These are phyloP conservation scores for Proisotoma minuta DNA, from an alignment of 2,888 invertebrate species.

Conservation along the genomic window DNA sequence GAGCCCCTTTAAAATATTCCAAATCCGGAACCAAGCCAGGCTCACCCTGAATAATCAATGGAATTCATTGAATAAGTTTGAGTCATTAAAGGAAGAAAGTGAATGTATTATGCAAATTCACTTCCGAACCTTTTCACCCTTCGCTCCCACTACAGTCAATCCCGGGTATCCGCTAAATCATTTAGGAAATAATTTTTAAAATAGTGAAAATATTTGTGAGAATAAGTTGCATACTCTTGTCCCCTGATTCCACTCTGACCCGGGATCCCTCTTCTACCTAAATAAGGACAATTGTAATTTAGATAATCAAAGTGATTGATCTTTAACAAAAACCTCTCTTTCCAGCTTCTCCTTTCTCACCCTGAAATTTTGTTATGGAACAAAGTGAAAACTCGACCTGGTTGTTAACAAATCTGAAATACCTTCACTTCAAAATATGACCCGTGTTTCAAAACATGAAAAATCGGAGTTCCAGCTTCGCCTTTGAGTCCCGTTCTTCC, in stretches of 20 bases:
- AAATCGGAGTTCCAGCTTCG: conserved; percentile 22
- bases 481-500: conserved; percentile 38
- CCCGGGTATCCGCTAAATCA: conserved; percentile 13
- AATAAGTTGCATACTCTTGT: background rate
- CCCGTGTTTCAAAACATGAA: conserved; percentile 21
- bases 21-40: conserved; percentile 23
- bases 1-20: conserved; percentile 8
- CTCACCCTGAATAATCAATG: conserved; percentile 20
- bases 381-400: background rate
- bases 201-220: conserved; percentile 6
- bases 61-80: background rate
- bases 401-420: conserved; percentile 5
- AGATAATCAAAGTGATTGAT: background rate
- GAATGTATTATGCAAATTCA: background rate
- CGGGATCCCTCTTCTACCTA: conserved; percentile 18
- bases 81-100: background rate
- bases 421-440: conserved; percentile 34
- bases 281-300: conserved; percentile 6
- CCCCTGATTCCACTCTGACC: background rate
- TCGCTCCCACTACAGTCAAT: conserved; percentile 24
- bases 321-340: conserved; percentile 15
- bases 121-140: conserved; percentile 25
- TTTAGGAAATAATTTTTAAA: too few species aligned
- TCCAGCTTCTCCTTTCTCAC: conserved; percentile 30
- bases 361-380: conserved; percentile 14